Conservation (phyloP, 2,113 vertebrate species). For the Ctenodactylus gundi region DNA sequence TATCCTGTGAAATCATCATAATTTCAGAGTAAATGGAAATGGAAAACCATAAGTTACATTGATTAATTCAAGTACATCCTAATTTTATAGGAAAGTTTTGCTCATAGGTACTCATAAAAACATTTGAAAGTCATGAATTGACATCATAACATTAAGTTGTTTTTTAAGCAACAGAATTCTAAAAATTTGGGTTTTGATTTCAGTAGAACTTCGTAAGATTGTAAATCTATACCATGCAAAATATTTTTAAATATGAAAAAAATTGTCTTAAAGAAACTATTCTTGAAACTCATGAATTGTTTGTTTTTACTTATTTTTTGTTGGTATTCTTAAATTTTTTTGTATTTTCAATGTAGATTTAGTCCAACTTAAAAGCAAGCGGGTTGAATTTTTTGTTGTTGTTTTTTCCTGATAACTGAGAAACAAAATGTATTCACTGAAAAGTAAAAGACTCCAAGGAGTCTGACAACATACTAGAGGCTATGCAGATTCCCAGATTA, state of each 20-base stretch:
- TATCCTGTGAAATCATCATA: slow-evolving; percentile 51
- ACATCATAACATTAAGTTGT: neutral
- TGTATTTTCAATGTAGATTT: neutral
- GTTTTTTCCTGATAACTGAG: neutral
- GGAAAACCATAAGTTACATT: slow-evolving; percentile 31
- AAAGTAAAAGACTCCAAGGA: neutral
- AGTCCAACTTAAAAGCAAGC: neutral
- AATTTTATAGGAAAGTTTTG: slow-evolving; percentile 22
- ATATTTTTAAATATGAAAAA: slow-evolving; percentile 6
- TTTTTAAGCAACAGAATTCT: neutral
- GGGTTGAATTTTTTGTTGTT: neutral
- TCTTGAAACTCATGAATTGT: neutral
- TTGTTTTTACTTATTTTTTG: slow-evolving; percentile 23
- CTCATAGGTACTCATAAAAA: neutral
- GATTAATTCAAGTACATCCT: slow-evolving; percentile 45
- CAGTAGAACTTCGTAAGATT: neutral
- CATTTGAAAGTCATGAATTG: slow-evolving; percentile 8
- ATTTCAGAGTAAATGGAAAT: slow-evolving; percentile 55
- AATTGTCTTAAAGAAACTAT: neutral
- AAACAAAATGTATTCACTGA: neutral
- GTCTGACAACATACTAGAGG: neutral
- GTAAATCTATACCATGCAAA: neutral
- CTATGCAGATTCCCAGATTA: neutral
- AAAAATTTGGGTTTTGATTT: neutral
- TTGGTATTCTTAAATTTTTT: slow-evolving; percentile 18